Base-by-base conservation (phyloP, 2,888 invertebrate species). In the Drosophila nr. perissopoda region DNA sequence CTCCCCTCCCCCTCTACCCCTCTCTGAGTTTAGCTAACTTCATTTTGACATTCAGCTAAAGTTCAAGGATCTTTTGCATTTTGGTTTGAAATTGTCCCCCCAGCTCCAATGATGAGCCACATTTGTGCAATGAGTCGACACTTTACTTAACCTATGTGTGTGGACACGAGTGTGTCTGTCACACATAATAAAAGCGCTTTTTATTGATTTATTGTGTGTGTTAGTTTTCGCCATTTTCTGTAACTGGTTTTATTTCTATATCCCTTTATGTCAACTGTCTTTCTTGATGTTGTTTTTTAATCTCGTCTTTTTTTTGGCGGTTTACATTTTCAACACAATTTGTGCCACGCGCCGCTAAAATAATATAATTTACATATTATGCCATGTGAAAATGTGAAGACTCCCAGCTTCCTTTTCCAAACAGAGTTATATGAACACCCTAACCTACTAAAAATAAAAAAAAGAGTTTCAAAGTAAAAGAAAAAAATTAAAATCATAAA, bases 31-130 rank as follows among this genome's bases (percentile, higher is more conserved):
- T 56, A 73, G 53, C 68, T 64, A 62, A 78, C 82, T 72, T 67
- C 45, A 31, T 51, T 38, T 56, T 87, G 85, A 75, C 88, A 89
- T 81, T 87, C 68, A 82, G 21, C 45, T n/a, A 72, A 85, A 85
- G 86, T 87, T 83, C 76, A 83, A 83, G 88, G 86, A 89, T 64
- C 65, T 72, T 72, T 66, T 71, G 71, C 80, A 87, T 45, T 64
- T 48, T 25, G 25, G 59, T 53, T 73, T 59, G 42, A 70, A 59
- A n/a, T 38, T 16, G 34, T 34, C 11, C 31, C 21, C 52, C 52
- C 49, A 33, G 13, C 33, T 33, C 61, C 21, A 10, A 21, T 69
- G 58, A 69, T 69, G 56, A 57, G 38, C 57, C 42, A 33, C 27
- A 75, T 42, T 58, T 58, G 38, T 53, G 27, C 69, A 51, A 25